phyloP scores from a whole-genome alignment of 2,113 vertebrate species.

The Chlorocebus sabaeus region DNA sequence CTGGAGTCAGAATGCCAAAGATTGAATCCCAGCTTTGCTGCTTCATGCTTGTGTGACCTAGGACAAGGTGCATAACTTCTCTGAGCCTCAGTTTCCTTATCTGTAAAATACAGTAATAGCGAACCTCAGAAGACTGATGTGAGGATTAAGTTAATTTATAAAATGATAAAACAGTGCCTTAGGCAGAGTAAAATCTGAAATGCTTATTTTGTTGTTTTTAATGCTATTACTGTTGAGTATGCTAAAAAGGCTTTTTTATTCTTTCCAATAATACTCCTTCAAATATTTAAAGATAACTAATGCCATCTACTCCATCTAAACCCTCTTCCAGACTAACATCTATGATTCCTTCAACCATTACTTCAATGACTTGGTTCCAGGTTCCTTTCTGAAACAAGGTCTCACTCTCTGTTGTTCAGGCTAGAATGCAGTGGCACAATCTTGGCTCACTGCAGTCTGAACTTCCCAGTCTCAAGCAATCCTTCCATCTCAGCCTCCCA shows the following conservation, averaged over 20 bases:
- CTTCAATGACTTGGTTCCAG: not conserved
- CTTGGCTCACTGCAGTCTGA: too few species aligned
- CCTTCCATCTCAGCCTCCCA: too few species aligned
- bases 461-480: too few species aligned
- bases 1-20: not conserved
- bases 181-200: not conserved
- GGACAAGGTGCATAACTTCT: not conserved
- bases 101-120: not conserved
- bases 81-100: not conserved
- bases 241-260: not conserved
- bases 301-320: not conserved
- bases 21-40: not conserved
- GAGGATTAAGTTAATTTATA: not conserved
- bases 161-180: not conserved
- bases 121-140: not conserved
- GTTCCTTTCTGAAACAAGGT: too few species aligned
- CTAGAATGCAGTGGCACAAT: too few species aligned
- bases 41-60: not conserved
- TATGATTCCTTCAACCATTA: not conserved
- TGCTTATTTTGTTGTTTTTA: not conserved
- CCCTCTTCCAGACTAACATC: not conserved
- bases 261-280: not conserved
- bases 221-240: not conserved
- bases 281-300: not conserved
- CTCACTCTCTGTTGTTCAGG: too few species aligned